Evolutionary conservation across 2,113 vertebrate species (phyloP), one percentile per base, ranked within the genome.

Genomic region (Antennarius striatus): DNA sequence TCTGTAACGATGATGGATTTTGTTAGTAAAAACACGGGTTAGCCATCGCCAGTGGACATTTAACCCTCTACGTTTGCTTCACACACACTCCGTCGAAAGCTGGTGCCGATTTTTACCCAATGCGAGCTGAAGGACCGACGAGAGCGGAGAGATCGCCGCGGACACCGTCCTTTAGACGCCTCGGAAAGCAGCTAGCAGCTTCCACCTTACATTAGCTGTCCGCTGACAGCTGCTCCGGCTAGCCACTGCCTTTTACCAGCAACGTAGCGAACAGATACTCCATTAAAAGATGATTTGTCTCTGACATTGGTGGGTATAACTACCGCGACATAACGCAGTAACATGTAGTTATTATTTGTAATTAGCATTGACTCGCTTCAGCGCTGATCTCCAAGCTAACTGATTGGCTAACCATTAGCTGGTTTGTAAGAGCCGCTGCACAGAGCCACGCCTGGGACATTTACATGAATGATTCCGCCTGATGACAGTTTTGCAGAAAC

Each of bases 371-470:
- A 66, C 2, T 63, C 28, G 63, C 53, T 17, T 29, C 40, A 12
- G 17, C 62, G 56, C 62, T 48, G 68, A 45, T 45, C 43, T 59
- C 28, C 29, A 30, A 65, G 69, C 68, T 70, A 76, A 40, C 58
- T 5, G 43, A 22, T 15, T 10, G 45, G 79, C 72, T 76, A 76
- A 75, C 48, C 50, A n/a, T 66, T 40, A 49, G 80, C 80, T 74
- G 82, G 81, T 82, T 87, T 74, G 73, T 79, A 84, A 75, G 69
- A 56, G 77, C 62, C 62, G 71, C 73, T 79, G 63, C 71, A 60
- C 65, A 6, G 64, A 82, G 78, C 86, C 89, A 86, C 85, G 85
- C 86, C 88, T 86, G 89, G 58, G 22, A 68, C 77, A 68, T 84
- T 84, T 79, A 77, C 85, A 85, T 63, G 28, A 1, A 46, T 4